Conservation (phyloP, 2,888 invertebrate genomes). For the Eupsilia transversa region DNA sequence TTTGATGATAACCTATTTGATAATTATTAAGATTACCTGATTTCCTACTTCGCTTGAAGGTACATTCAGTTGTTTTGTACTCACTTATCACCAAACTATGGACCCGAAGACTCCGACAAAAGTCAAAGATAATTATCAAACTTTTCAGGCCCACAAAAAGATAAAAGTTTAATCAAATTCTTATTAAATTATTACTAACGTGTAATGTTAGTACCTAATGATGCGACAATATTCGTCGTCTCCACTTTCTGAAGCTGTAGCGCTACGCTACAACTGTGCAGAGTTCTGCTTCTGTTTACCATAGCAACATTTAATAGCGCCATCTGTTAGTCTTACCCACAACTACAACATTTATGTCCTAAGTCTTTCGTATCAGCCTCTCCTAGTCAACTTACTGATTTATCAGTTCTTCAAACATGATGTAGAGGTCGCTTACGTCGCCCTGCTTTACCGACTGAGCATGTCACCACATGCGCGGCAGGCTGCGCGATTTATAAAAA, state of each 20-base stretch:
- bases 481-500: constrained; percentile 89
- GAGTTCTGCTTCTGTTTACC: not conserved
- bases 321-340: constrained; percentile 43
- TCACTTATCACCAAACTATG: not conserved
- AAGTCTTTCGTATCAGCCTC: not conserved
- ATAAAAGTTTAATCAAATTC: not conserved
- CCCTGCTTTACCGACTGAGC: constrained; percentile 78
- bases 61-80: not conserved
- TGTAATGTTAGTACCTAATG: not conserved
- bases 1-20: not conserved
- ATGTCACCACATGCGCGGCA: constrained; percentile 86
- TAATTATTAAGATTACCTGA: not conserved
- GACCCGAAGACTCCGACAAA: not conserved
- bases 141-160: too few relatives aligned
- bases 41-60: not conserved
- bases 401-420: not conserved
- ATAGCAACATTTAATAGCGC: constrained; percentile 28
- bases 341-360: constrained; percentile 4
- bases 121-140: not conserved
- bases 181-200: not conserved
- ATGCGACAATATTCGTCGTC: not conserved
- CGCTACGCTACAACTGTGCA: not conserved
- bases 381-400: not conserved
- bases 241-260: not conserved
- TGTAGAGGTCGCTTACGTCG: constrained; percentile 44